Conservation (phyloP, 1,140 invertebrate species). For the Drosophila rhopaloa region DNA sequence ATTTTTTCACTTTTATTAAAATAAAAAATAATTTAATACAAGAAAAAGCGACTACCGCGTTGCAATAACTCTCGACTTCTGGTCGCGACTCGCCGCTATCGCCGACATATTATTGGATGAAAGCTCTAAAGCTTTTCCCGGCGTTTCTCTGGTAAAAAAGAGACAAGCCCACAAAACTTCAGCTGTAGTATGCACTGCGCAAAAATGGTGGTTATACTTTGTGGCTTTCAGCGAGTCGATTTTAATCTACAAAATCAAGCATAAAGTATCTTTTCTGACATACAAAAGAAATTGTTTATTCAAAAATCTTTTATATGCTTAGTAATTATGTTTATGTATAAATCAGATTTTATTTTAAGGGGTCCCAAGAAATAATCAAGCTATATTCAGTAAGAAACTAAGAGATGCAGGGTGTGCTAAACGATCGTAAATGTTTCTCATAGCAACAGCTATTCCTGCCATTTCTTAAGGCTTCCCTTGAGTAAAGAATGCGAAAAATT, state of each 20-base stretch:
- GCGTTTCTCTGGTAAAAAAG: conserved; percentile 5
- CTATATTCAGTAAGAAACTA: not conserved
- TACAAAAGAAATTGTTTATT: no score
- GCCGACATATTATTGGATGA: conserved; percentile 35
- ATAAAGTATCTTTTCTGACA: no score
- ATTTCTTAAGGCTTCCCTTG: conserved; percentile 7
- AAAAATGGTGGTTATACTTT: conserved; percentile 2
- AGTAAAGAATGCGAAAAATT: conserved; percentile 34
- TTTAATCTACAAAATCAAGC: no score
- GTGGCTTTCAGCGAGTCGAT: no score
- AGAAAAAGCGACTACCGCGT: conserved; percentile 11
- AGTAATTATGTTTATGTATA: no score
- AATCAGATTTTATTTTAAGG: no score
- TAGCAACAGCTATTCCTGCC: no score
- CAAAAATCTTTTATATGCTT: no score
- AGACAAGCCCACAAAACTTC: conserved; percentile 16
- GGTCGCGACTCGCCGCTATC: conserved; percentile 12
- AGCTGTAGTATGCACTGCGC: conserved; percentile 50
- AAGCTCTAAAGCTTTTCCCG: conserved; percentile 44
- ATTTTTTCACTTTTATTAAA: conserved; percentile 20
- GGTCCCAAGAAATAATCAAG: no score
- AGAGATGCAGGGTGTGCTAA: no score
- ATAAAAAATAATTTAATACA: conserved; percentile 12
- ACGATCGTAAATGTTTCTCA: no score
- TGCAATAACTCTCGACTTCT: conserved; percentile 30